phyloP scores from a whole-genome alignment of 2,113 vertebrate genomes.

The Spea multiplicata region DNA sequence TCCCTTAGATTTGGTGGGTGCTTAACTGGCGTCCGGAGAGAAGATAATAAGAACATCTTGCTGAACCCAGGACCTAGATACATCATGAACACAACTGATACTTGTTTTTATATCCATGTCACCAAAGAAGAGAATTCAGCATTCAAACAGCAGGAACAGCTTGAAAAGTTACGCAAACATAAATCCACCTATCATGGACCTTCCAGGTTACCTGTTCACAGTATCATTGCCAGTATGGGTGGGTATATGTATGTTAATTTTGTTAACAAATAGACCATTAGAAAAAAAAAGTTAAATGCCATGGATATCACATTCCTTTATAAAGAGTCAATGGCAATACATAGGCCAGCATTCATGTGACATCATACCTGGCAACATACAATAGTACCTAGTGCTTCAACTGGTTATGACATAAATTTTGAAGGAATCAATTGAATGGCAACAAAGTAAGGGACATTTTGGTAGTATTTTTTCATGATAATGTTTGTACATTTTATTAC shows the following conservation, averaged over 20 bases:
- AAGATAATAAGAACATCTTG: constrained; percentile 94
- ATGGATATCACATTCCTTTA: no score
- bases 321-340: no score
- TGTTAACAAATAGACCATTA: neutral
- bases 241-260: constrained; percentile 50
- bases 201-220: constrained; percentile 87
- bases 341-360: no score
- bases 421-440: no score
- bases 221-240: constrained; percentile 95
- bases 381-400: no score
- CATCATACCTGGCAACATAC: no score
- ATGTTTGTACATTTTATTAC: no score
- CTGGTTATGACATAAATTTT: no score
- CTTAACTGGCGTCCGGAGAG: constrained; percentile 89
- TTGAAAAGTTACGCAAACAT: constrained; percentile 66
- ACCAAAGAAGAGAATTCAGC: constrained; percentile 98
- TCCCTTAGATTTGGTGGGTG: constrained; percentile 88
- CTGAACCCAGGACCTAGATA: constrained; percentile 91
- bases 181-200: constrained; percentile 76
- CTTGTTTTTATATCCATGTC: constrained; percentile 95
- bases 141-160: constrained; percentile 86
- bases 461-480: no score
- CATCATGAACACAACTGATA: constrained; percentile 86
- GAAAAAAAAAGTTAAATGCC: no score
- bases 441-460: no score